phyloP scores from a whole-genome alignment of 2,797 vertebrate species.

The Gobio occitaniae region DNA sequence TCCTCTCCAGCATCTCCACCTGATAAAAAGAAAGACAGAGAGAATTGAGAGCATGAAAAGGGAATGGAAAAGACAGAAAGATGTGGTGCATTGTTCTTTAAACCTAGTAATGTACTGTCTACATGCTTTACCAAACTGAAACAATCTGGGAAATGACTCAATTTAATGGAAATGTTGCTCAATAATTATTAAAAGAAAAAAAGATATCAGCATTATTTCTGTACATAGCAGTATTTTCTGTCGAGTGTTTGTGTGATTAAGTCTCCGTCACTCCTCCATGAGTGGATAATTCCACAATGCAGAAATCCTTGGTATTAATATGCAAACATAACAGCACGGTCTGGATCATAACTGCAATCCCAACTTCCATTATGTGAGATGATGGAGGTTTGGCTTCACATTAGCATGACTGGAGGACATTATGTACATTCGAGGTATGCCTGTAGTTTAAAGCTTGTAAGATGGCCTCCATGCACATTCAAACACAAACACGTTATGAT shows the following conservation, averaged over 20 bases:
- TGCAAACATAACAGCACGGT: neutral
- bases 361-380: neutral
- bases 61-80: neutral
- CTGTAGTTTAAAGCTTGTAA: slow-evolving; percentile 3
- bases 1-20: slow-evolving; percentile 97
- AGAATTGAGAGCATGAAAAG: slow-evolving; percentile 8
- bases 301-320: neutral
- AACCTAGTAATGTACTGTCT: neutral
- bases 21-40: slow-evolving; percentile 60
- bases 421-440: neutral
- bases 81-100: neutral
- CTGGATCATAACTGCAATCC: neutral
- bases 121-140: neutral
- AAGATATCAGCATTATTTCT: neutral
- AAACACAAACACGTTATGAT: slow-evolving; percentile 5
- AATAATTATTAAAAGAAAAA: neutral
- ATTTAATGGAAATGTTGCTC: neutral
- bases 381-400: slow-evolving; percentile 10
- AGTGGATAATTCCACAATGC: neutral
- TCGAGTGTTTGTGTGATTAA: neutral
- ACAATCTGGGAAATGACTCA: neutral
- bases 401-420: slow-evolving; percentile 15
- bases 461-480: neutral
- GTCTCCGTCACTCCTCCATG: neutral
- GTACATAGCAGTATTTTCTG: neutral